Conservation (phyloP, 2,888 invertebrate species). For the Panzeria rudis region DNA sequence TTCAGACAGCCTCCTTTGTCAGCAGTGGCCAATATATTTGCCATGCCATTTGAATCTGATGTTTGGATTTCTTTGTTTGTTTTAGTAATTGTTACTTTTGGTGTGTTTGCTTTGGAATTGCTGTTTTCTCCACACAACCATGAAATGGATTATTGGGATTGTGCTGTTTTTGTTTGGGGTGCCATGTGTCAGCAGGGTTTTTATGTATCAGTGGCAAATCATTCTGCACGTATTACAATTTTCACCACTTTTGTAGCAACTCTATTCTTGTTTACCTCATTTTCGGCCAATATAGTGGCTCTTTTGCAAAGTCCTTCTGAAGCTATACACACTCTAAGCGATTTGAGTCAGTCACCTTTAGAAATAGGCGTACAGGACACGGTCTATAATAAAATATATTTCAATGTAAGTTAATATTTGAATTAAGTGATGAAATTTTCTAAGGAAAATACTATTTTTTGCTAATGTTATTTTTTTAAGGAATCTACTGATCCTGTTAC, state of each 20-base stretch:
- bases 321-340: conserved; percentile 85
- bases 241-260: conserved; percentile 85
- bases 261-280: conserved; percentile 87
- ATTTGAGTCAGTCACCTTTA: conserved; percentile 86
- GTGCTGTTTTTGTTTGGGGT: conserved; percentile 85
- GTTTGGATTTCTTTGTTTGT: conserved; percentile 85
- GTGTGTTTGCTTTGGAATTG: conserved; percentile 78
- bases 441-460: not conserved
- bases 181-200: conserved; percentile 87
- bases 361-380: conserved; percentile 86
- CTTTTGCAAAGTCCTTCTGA: conserved; percentile 87
- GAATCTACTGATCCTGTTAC: conserved; percentile 85
- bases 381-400: conserved; percentile 86
- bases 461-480: conserved; percentile 71
- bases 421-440: not conserved
- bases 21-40: conserved; percentile 86
- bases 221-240: conserved; percentile 85
- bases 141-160: conserved; percentile 82
- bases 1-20: conserved; percentile 87
- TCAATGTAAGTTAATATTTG: conserved; percentile 82
- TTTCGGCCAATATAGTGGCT: conserved; percentile 88
- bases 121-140: conserved; percentile 76
- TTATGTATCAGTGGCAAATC: conserved; percentile 84
- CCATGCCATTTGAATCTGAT: conserved; percentile 85
- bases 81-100: conserved; percentile 78